phyloP scores from a whole-genome alignment of 2,113 vertebrate species.

The Climacteris rufus region DNA sequence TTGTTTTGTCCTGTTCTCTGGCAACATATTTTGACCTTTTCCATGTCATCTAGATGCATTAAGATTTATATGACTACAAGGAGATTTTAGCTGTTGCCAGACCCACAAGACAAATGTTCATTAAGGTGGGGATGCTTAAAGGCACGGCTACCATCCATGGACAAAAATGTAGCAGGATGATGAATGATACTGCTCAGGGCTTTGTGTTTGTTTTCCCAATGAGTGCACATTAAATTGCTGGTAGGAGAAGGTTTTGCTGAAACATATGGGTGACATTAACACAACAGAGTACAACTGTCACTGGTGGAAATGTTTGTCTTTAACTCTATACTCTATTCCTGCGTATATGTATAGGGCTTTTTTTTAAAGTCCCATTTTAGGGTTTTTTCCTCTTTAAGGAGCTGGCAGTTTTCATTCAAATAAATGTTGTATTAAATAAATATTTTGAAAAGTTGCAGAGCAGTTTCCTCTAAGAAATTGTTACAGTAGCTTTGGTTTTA shows the following conservation, averaged over 20 bases:
- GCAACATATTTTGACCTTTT: not conserved
- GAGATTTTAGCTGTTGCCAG: not conserved
- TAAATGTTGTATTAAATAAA: not conserved
- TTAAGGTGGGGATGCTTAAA: not conserved
- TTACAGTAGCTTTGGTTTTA: not conserved
- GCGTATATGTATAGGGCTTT: not conserved
- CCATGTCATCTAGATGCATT: not conserved
- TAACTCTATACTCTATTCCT: not conserved
- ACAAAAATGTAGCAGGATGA: not conserved
- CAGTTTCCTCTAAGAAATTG: not conserved
- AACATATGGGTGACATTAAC: not conserved
- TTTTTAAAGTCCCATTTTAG: not conserved
- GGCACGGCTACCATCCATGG: not conserved
- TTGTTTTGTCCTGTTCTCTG: not conserved
- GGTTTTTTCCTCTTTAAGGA: not conserved
- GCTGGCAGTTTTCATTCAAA: not conserved
- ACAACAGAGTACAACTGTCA: not conserved
- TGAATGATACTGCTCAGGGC: not conserved
- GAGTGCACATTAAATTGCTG: not conserved
- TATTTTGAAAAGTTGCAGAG: not conserved
- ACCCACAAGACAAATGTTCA: not conserved
- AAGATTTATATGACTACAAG: not conserved
- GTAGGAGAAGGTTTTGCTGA: not conserved
- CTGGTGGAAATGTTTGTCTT: not conserved
- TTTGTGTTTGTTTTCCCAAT: not conserved